Percentiles rank a stretch among this genome's conserved stretches.
Evolutionary conservation across 1,140 invertebrate genomes (phyloP).

Genomic region (Paraescarpia echinospica): DNA sequence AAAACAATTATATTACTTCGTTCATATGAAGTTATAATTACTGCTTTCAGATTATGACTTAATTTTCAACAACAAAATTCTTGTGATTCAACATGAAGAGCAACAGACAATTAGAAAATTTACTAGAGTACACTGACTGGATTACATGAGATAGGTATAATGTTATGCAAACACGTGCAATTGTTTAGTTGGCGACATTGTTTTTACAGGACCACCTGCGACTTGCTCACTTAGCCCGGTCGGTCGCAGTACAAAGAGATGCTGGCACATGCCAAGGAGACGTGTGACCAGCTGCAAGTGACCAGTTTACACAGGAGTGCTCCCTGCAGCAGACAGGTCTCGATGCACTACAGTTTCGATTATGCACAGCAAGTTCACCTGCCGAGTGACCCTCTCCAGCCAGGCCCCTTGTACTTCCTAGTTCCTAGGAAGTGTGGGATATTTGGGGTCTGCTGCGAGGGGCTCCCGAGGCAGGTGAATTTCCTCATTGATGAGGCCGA

Average conservation of each 20-base stretch:
- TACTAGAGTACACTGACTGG: too few species aligned
- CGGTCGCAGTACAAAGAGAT: conserved; percentile 31
- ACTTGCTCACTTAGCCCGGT: conserved; percentile 26
- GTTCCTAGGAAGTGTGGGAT: conserved; percentile 38
- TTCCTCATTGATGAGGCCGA: conserved; percentile 33
- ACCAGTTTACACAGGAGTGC: background rate
- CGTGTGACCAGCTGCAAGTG: background rate
- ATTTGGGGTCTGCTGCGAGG: conserved; percentile 39
- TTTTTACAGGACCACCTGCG: conserved; percentile 26
- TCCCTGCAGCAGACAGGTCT: conserved; percentile 20
- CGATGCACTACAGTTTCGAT: conserved; percentile 25
- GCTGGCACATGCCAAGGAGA: conserved; percentile 17
- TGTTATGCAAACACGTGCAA: too few species aligned
- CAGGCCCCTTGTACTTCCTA: conserved; percentile 39
- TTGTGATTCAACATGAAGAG: too few species aligned
- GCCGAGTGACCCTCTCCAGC: conserved; percentile 33
- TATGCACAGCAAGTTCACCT: too few species aligned
- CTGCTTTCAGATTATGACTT: too few species aligned
- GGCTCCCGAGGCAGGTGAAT: conserved; percentile 33
- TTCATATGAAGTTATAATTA: too few species aligned
- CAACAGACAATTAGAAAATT: too few species aligned
- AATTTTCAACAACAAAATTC: too few species aligned
- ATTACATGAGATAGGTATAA: too few species aligned
- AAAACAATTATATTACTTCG: too few species aligned
- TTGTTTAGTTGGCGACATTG: too few species aligned